Conservation (phyloP, 1,140 invertebrate species). For the Scaptomyza hsui region DNA sequence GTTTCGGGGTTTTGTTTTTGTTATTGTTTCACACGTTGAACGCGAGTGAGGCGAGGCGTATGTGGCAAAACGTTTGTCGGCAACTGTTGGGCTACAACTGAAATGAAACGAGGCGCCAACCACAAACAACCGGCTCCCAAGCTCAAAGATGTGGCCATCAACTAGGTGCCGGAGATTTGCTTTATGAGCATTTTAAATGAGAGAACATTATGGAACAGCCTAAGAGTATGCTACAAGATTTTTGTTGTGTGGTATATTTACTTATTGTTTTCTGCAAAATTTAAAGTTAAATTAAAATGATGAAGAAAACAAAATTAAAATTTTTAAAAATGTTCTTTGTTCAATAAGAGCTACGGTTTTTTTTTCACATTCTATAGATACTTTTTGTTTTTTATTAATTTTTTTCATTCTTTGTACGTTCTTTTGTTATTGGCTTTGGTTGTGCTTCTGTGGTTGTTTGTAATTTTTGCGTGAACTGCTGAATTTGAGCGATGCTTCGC, state of each 20-base stretch:
- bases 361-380: too few species aligned
- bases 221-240: slow-evolving; percentile 38
- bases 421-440: background rate
- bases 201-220: slow-evolving; percentile 13
- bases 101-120: slow-evolving; percentile 39
- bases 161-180: slow-evolving; percentile 50
- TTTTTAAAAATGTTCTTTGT: too few species aligned
- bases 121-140: slow-evolving; percentile 18
- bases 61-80: slow-evolving; percentile 54
- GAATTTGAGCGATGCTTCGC: too few species aligned
- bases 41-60: slow-evolving; percentile 48
- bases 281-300: too few species aligned
- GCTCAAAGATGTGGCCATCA: slow-evolving; percentile 57
- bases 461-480: background rate
- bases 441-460: background rate
- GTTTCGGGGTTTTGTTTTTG: slow-evolving; percentile 6
- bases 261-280: background rate
- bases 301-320: too few species aligned
- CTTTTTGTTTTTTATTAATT: too few species aligned
- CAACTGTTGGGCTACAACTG: slow-evolving; percentile 64
- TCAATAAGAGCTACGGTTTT: too few species aligned
- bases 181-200: background rate
- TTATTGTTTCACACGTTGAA: slow-evolving; percentile 9
- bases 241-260: background rate
- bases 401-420: background rate